Evolutionary conservation across 2,113 vertebrate genomes (phyloP).

Genomic region (Phylloscopus trochiloides): DNA sequence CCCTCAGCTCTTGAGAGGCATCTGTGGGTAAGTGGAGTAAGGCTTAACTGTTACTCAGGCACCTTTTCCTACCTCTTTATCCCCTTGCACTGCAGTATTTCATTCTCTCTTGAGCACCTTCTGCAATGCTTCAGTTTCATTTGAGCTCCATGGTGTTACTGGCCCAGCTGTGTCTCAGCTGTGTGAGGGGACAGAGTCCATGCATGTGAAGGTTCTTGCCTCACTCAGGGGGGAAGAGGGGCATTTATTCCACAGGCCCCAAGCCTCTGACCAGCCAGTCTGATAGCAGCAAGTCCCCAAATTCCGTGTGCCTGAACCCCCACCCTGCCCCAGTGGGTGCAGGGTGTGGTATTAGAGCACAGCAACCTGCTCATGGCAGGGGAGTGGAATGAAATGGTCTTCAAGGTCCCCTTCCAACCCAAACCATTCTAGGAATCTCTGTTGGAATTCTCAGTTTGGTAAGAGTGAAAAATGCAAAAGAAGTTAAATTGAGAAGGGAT

Average conservation of each 20-base stretch:
- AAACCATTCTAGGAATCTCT: neutral
- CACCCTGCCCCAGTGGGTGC: neutral
- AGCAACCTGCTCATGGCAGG: neutral
- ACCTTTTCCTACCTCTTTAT: neutral
- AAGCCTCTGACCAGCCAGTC: neutral
- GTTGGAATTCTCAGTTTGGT: neutral
- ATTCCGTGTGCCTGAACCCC: neutral
- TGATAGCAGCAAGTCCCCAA: neutral
- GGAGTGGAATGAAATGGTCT: neutral
- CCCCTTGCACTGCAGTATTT: neutral
- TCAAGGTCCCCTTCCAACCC: neutral
- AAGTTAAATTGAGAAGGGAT: neutral
- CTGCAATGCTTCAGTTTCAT: neutral
- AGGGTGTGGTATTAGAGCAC: neutral
- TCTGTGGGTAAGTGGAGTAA: neutral
- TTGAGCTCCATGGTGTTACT: rapidly evolving
- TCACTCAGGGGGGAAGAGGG: neutral
- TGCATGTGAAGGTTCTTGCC: neutral
- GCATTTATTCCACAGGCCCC: neutral
- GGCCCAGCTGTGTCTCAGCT: neutral
- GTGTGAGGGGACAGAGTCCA: neutral
- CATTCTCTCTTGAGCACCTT: neutral
- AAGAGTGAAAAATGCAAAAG: neutral
- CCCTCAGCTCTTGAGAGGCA: neutral
- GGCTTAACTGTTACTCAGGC: neutral